Conservation (phyloP, 2,888 invertebrate species). For the Gerris lacustris region DNA sequence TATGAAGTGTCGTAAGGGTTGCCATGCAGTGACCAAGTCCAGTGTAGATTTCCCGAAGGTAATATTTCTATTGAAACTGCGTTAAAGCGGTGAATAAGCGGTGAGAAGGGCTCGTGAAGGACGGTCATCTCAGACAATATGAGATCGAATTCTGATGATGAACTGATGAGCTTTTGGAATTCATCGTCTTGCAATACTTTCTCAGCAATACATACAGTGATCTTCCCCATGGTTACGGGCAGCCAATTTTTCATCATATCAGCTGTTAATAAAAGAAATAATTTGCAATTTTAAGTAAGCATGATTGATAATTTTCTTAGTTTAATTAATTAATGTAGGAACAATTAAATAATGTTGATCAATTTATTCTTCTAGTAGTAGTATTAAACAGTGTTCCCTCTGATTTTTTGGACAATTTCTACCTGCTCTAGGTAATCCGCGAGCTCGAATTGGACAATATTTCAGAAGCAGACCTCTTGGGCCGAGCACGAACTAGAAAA, state of each 20-base stretch:
- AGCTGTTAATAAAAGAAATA: neutral
- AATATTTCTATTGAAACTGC: neutral
- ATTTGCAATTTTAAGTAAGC: no score
- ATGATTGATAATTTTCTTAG: no score
- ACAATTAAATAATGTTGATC: no score
- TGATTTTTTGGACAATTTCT: no score
- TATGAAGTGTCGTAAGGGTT: constrained; percentile 9
- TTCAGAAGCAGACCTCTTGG: no score
- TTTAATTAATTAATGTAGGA: no score
- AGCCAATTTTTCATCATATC: neutral
- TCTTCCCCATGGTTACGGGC: neutral
- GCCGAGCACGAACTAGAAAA: no score
- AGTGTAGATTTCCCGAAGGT: neutral
- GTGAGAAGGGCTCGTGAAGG: constrained; percentile 13
- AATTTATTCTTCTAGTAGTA: no score
- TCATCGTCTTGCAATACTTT: neutral
- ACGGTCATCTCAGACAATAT: constrained; percentile 13
- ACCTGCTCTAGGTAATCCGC: no score
- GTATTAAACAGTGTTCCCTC: no score
- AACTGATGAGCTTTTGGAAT: constrained; percentile 9
- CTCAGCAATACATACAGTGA: neutral
- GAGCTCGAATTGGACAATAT: no score
- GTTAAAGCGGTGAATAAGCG: constrained; percentile 13
- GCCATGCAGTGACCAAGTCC: neutral
- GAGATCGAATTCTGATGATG: constrained; percentile 6